phyloP scores from a whole-genome alignment of 2,113 vertebrate species.

The Entosphenus tridentatus region DNA sequence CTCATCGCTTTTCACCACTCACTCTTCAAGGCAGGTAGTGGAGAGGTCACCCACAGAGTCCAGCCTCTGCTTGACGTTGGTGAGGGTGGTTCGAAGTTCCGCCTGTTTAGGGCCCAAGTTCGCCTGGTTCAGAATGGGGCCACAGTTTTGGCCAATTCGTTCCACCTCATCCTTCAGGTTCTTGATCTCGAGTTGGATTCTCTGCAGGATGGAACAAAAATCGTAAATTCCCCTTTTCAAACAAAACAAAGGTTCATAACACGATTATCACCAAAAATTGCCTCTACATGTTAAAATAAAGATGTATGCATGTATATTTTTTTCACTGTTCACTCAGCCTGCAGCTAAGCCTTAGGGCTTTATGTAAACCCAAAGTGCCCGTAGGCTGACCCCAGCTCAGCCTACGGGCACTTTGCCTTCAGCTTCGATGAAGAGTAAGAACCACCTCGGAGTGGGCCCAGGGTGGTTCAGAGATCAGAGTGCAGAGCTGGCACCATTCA shows the following conservation, averaged over 20 bases:
- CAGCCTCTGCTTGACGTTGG: slow-evolving; percentile 67
- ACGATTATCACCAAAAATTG: neutral
- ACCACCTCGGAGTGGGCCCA: too few species aligned
- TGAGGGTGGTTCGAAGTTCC: slow-evolving; percentile 48
- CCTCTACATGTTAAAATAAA: neutral
- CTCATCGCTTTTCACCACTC: slow-evolving; percentile 15
- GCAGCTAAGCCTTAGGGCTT: too few species aligned
- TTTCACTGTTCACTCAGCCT: too few species aligned
- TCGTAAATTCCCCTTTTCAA: too few species aligned
- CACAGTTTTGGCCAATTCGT: slow-evolving; percentile 33
- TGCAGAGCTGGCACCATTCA: too few species aligned
- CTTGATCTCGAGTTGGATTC: slow-evolving; percentile 51
- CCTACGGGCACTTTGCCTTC: too few species aligned
- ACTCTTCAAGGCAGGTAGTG: slow-evolving; percentile 75
- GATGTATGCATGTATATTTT: neutral
- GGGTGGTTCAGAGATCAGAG: too few species aligned
- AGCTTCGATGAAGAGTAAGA: too few species aligned
- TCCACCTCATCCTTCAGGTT: slow-evolving; percentile 46
- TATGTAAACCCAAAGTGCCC: too few species aligned
- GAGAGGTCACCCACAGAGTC: slow-evolving; percentile 62
- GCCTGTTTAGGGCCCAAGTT: slow-evolving; percentile 33
- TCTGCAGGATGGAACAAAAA: slow-evolving; percentile 20
- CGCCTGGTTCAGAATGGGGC: slow-evolving; percentile 34
- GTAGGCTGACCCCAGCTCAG: too few species aligned
- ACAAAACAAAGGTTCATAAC: neutral